These are phyloP conservation scores for Oceanites oceanicus DNA, from an alignment of 2,113 vertebrate genomes.

Conservation along the genomic window DNA sequence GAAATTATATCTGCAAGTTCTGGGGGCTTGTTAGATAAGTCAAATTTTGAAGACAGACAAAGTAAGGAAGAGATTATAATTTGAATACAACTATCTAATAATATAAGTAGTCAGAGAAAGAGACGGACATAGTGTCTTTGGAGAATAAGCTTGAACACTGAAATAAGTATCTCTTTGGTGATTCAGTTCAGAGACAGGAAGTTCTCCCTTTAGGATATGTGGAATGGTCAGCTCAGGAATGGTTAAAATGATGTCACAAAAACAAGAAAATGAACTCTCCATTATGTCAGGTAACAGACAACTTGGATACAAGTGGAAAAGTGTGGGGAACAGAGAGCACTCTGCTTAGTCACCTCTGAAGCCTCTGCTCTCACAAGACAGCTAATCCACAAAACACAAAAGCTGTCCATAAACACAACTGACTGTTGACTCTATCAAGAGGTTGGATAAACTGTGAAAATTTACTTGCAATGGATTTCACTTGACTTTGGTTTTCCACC, in stretches of 20 bases:
- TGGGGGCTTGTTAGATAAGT: not conserved
- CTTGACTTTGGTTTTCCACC: not conserved
- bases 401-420: not conserved
- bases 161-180: not conserved
- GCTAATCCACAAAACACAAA: not conserved
- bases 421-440: not conserved
- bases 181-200: not conserved
- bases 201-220: not conserved
- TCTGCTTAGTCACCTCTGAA: not conserved
- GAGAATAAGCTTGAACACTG: not conserved
- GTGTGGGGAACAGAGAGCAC: not conserved
- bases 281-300: not conserved
- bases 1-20: not conserved
- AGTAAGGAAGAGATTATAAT: not conserved
- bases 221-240: not conserved
- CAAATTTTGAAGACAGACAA: not conserved
- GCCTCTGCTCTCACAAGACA: not conserved
- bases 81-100: not conserved
- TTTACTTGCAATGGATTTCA: not conserved
- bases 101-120: not conserved
- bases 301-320: not conserved
- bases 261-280: not conserved
- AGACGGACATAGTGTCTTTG: not conserved
- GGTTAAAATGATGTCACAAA: not conserved
- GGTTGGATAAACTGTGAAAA: not conserved